Evolutionary conservation across 2,888 invertebrate genomes (phyloP), one percentile per base, ranked within the genome.

Genomic region (Drosophila paramelanica): DNA sequence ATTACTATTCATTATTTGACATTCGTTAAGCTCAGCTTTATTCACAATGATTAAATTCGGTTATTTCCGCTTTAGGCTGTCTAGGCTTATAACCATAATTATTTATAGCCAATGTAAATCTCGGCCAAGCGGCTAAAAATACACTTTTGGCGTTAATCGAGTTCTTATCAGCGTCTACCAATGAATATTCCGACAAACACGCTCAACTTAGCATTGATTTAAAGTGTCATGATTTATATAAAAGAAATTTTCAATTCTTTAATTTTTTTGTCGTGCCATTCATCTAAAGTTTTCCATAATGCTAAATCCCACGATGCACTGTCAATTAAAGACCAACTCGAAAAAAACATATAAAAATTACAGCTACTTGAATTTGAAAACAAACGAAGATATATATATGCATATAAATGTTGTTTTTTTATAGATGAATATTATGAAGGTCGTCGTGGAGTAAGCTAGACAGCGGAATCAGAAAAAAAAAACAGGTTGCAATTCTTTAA

Each of bases 141-240:
- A 66, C 36, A 36, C n/a, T 31, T 11, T 39, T 36, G 1, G 11
- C 50, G 13, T 25, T 6, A 47, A n/a, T 50, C 27, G 42, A 13
- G 47, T 39, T 43, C 56, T 77, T 67, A 77, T 77, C 66, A 45
- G 36, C n/a, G 31, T 17, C 39, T 50, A 25, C 33, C n/a, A 41
- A 57, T 42, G 45, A 43, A 33, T 20, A 25, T 33, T 43, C 45
- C 14, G 38, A 31, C 68, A 60, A 64, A 65, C 65, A 72, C 75
- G 72, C 52, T 74, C 58, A 51, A 51, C 31, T 84, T 68, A 84
- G 73, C 81, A 75, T 73, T 62, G 64, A 68, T 80, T 73, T 65
- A 47, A 67, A 67, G 79, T 79, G 58, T 52, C 60, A 57, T 49
- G 20, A 62, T 47, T 57, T 14, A 38, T 20, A 20, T 42, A 27